These are phyloP conservation scores for Drosophila atripex DNA, from an alignment of 2,888 invertebrate genomes.

Conservation along the genomic window DNA sequence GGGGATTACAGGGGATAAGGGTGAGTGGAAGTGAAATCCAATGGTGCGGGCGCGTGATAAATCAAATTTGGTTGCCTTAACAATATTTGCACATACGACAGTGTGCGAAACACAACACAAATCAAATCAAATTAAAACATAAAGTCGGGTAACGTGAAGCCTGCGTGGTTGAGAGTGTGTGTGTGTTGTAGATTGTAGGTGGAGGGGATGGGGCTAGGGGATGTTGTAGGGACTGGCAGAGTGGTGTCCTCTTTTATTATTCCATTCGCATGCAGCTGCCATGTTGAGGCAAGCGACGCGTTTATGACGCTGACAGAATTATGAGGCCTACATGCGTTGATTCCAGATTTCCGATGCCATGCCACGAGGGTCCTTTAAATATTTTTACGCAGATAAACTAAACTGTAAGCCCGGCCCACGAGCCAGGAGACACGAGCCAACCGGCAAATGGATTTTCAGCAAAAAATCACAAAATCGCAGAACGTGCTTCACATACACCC, in stretches of 20 bases:
- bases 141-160: constrained; percentile 59
- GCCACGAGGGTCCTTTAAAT: constrained; percentile 65
- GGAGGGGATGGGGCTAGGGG: constrained; percentile 8
- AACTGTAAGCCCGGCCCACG: constrained; percentile 64
- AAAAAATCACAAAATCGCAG: constrained; percentile 65
- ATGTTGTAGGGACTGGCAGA: constrained; percentile 20
- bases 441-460: constrained; percentile 68
- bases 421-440: constrained; percentile 17
- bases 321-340: constrained; percentile 80
- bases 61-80: constrained; percentile 80
- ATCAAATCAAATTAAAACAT: constrained; percentile 82
- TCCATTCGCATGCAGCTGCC: constrained; percentile 71
- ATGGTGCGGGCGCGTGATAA: constrained; percentile 67
- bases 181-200: constrained; percentile 18
- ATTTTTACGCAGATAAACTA: constrained; percentile 78
- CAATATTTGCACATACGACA: constrained; percentile 76
- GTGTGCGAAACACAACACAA: constrained; percentile 72
- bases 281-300: constrained; percentile 72
- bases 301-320: constrained; percentile 81
- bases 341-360: constrained; percentile 46
- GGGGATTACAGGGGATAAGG: constrained; percentile 7
- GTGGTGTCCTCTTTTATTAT: constrained; percentile 74
- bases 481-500: constrained; percentile 78
- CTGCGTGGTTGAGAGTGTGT: constrained; percentile 27
- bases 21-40: constrained; percentile 26